These are phyloP conservation scores for Chloropsis cyanopogon DNA, from an alignment of 2,113 vertebrate genomes.

Conservation along the genomic window DNA sequence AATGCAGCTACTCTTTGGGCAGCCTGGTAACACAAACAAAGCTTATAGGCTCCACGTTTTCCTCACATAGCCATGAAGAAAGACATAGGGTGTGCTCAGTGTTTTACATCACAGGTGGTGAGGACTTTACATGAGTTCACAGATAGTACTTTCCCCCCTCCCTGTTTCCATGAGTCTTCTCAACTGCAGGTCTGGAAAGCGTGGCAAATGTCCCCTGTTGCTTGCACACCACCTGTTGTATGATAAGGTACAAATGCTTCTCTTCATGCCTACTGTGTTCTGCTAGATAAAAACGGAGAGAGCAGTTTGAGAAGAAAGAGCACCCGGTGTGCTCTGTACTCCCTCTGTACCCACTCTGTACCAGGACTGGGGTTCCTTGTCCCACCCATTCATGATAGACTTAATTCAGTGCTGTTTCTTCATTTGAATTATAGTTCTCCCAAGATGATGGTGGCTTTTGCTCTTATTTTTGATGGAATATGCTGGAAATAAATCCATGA, in stretches of 20 bases:
- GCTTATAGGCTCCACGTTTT: not conserved
- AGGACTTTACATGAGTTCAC: not conserved
- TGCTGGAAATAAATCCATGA: not conserved
- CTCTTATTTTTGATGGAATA: not conserved
- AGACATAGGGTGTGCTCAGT: not conserved
- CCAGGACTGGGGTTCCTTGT: not conserved
- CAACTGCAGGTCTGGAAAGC: not conserved
- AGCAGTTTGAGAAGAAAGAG: not conserved
- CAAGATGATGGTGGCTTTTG: not conserved
- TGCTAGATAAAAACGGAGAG: not conserved
- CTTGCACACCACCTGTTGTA: not conserved
- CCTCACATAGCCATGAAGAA: not conserved
- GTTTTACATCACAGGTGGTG: not conserved
- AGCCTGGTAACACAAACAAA: not conserved
- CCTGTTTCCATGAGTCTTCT: not conserved
- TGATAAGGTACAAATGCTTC: not conserved
- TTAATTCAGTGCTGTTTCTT: not conserved
- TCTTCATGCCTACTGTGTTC: not conserved
- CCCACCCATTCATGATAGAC: not conserved
- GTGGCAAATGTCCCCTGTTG: not conserved
- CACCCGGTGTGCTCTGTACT: accelerated
- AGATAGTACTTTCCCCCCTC: not conserved
- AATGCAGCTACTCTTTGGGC: not conserved
- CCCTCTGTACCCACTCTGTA: not conserved
- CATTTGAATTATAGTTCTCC: not conserved